Evolutionary conservation across 2,888 invertebrate genomes (phyloP), one percentile per base, ranked within the genome.

Genomic region (Dilophus febrilis): DNA sequence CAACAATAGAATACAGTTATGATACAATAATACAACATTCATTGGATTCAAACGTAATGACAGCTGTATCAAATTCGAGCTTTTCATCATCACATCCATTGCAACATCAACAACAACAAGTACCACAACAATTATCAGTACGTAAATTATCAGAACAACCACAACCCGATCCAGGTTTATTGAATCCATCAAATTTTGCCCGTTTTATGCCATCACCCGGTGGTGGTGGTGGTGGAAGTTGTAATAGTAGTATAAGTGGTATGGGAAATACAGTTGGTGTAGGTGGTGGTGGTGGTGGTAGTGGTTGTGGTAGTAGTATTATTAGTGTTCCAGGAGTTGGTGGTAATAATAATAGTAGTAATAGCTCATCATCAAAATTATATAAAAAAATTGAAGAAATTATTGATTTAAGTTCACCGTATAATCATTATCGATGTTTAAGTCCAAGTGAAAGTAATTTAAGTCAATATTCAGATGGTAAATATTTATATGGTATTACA

Each of bases 401-500:
- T 54, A 61, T 63, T 49, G 81, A 80, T 51, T 65, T 78, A 35
- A 78, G 79, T 55, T 74, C 75, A 1, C 77, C 80, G 3, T 83
- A 81, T 57, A 75, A 77, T 53, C 77, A 80, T 48, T 82, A 81
- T 59, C 72, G 77, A 56, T 79, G 75, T 53, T 64, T 76, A 17
- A 74, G 75, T 50, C 75, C 75, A 7, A 75, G 74, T 46, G 71
- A 72, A 49, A 65, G 66, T 46, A 64, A 64, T 44, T 48, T 63
- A 4, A 55, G 60, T 8, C 58, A 61, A 42, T 41, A 37, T 18
- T 50, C 51, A 18, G 62, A 61, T 42, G 58, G 58, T 18, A 62
- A 60, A 45, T 61, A 59, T 47, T 31, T 60, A 3, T 59, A 59
- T 37, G 50, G 54, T 37, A 34, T 37, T 13, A 38, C 52, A 2